Conservation (phyloP, 2,888 invertebrate species). For the Pteria penguin region DNA sequence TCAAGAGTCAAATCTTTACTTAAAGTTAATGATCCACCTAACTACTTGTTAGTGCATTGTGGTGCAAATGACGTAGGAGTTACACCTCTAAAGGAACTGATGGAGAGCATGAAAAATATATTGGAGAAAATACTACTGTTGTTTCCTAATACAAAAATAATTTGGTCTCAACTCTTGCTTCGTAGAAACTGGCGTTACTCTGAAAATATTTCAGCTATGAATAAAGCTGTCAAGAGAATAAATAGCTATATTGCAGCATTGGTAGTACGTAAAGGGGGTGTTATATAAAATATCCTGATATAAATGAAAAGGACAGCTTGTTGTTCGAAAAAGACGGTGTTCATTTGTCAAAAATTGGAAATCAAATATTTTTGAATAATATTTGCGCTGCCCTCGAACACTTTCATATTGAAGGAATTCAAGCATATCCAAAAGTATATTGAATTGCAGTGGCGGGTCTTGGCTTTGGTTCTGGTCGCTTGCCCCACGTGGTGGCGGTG, state of each 20-base stretch:
- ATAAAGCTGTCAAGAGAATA: neutral
- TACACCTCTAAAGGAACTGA: neutral
- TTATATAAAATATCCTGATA: too few species aligned
- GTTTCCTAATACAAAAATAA: neutral
- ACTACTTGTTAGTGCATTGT: slow-evolving; percentile 1
- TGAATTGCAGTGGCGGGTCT: too few species aligned
- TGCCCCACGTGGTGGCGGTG: too few species aligned
- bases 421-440: too few species aligned
- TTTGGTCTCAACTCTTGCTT: slow-evolving; percentile 5
- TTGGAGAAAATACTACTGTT: neutral
- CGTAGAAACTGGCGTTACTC: slow-evolving; percentile 2
- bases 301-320: too few species aligned
- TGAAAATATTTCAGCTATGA: slow-evolving; percentile 7
- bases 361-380: neutral
- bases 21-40: neutral
- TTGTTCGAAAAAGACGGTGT: neutral
- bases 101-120: neutral
- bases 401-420: too few species aligned
- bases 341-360: neutral
- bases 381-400: neutral
- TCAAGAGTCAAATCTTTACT: too few species aligned
- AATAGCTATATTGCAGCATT: too few species aligned
- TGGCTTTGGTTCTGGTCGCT: too few species aligned
- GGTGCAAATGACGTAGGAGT: slow-evolving; percentile 13
- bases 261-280: neutral